Conservation (phyloP, 2,888 invertebrate species). For the Sycophila texana region DNA sequence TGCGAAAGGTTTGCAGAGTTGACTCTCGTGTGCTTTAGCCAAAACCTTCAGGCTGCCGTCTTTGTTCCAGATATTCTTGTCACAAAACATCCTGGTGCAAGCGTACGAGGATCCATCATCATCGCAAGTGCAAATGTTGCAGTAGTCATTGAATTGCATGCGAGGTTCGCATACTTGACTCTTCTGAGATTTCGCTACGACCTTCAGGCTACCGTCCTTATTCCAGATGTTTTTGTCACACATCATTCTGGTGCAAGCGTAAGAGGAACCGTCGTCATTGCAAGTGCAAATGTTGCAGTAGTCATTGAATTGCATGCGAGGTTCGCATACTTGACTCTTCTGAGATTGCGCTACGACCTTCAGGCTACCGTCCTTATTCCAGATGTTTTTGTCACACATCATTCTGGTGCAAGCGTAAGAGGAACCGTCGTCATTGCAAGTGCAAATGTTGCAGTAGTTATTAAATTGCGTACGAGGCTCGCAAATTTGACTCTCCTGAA, state of each 20-base stretch:
- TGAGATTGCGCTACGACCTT: background rate
- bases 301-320: conserved; percentile 58
- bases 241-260: conserved; percentile 56
- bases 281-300: conserved; percentile 80
- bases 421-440: conserved; percentile 69
- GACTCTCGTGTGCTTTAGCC: background rate
- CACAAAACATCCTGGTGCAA: conserved; percentile 12
- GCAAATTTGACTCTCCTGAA: conserved; percentile 19
- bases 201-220: conserved; percentile 38
- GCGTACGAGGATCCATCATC: conserved; percentile 72
- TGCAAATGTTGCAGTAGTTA: conserved; percentile 77
- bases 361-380: conserved; percentile 35
- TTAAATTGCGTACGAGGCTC: background rate
- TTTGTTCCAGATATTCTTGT: background rate
- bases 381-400: conserved; percentile 53
- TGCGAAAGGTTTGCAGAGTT: conserved; percentile 21
- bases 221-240: conserved; percentile 49
- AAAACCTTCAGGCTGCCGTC: background rate
- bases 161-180: too few relatives aligned
- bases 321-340: conserved; percentile 6
- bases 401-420: conserved; percentile 56
- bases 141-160: conserved; percentile 58
- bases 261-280: conserved; percentile 64
- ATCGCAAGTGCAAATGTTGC: conserved; percentile 79
- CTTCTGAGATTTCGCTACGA: background rate